Conservation (phyloP, 2,888 invertebrate species). For the Parnassius smintheus region DNA sequence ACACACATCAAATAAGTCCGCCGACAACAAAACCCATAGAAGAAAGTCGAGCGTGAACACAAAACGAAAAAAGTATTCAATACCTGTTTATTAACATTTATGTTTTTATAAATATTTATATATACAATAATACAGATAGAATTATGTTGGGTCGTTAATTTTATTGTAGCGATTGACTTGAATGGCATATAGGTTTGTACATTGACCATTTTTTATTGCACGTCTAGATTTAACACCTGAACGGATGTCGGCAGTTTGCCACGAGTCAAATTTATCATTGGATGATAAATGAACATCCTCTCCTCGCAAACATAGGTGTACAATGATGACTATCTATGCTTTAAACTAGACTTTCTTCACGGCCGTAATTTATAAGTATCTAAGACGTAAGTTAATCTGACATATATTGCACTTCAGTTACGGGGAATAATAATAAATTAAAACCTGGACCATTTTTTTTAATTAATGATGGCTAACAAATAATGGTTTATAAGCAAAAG, state of each 20-base stretch:
- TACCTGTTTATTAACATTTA: constrained; percentile 31
- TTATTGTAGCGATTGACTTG: constrained; percentile 70
- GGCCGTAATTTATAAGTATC: not conserved
- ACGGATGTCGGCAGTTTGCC: constrained; percentile 49
- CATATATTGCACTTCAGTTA: too few relatives aligned
- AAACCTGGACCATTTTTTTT: too few relatives aligned
- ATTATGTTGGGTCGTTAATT: constrained; percentile 60
- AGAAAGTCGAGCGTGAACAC: constrained; percentile 26
- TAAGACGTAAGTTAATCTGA: not conserved
- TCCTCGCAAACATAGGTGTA: not conserved
- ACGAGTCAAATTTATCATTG: constrained; percentile 60
- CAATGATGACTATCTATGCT: constrained; percentile 3
- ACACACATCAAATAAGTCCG: constrained; percentile 11
- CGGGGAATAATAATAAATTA: too few relatives aligned
- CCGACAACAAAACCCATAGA: constrained; percentile 13
- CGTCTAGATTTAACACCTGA: constrained; percentile 52
- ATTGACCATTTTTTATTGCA: constrained; percentile 43
- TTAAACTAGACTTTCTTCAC: constrained; percentile 3
- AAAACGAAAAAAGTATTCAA: constrained; percentile 30
- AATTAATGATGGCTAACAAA: too few relatives aligned
- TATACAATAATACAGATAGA: constrained; percentile 46
- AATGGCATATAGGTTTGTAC: constrained; percentile 51
- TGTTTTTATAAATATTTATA: constrained; percentile 35
- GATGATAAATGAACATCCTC: constrained; percentile 49
- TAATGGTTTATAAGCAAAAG: too few relatives aligned